Evolutionary conservation across 2,888 invertebrate species (phyloP).

Genomic region (Vanessa cardui): DNA sequence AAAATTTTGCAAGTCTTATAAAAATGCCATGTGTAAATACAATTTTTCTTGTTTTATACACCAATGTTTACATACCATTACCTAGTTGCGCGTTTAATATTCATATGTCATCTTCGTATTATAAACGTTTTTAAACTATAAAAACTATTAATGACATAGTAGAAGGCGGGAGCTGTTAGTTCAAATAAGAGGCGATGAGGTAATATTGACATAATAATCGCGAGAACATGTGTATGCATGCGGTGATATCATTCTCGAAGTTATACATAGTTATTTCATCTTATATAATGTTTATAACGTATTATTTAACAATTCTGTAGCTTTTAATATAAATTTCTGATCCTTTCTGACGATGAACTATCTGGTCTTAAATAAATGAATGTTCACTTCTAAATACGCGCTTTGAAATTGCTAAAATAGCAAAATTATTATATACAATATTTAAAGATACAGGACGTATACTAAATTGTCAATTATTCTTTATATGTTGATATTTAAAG

Average conservation of each 20-base stretch:
- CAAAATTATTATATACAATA: too few species aligned
- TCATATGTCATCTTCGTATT: neutral
- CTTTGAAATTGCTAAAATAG: too few species aligned
- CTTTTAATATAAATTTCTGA: neutral
- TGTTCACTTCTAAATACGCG: too few species aligned
- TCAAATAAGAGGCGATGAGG: constrained; percentile 43
- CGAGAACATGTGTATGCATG: constrained; percentile 25
- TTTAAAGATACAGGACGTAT: too few species aligned
- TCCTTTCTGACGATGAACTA: too few species aligned
- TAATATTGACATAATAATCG: constrained; percentile 45
- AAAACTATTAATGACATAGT: constrained; percentile 12
- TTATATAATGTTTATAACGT: constrained; percentile 17
- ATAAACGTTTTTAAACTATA: constrained; percentile 12
- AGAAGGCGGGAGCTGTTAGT: constrained; percentile 28
- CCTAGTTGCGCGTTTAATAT: neutral
- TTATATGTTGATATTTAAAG: too few species aligned
- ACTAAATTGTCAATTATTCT: too few species aligned
- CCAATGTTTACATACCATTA: neutral
- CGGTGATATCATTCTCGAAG: constrained; percentile 34
- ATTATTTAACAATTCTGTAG: neutral
- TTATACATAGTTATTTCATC: constrained; percentile 21
- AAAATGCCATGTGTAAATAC: too few species aligned
- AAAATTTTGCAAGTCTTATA: too few species aligned
- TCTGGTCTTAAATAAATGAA: too few species aligned
- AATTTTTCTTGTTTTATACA: too few species aligned